Conservation (phyloP, 2,113 vertebrate genomes). For the Eonycteris spelaea region DNA sequence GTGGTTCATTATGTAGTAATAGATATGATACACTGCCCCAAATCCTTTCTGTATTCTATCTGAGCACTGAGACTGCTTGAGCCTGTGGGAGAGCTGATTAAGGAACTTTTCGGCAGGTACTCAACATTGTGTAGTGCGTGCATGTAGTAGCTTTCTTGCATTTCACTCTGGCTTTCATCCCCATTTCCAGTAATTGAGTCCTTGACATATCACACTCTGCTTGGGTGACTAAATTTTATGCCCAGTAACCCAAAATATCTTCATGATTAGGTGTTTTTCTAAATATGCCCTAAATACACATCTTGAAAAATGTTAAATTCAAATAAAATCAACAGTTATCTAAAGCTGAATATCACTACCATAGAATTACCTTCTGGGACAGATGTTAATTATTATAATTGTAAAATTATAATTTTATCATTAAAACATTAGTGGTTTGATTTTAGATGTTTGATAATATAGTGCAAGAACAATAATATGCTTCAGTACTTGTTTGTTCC, state of each 20-base stretch:
- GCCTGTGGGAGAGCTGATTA: not conserved
- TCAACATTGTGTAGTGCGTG: not conserved
- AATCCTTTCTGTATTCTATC: not conserved
- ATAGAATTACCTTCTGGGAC: not conserved
- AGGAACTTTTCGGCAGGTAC: not conserved
- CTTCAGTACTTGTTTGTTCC: constrained; percentile 2
- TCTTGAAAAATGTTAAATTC: constrained; percentile 22
- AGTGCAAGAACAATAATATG: not conserved
- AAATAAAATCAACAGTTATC: constrained; percentile 12
- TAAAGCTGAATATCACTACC: constrained; percentile 26
- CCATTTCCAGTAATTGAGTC: constrained; percentile 5
- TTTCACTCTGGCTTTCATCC: not conserved
- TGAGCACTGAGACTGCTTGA: not conserved
- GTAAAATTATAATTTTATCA: constrained; percentile 23
- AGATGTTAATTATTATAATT: not conserved
- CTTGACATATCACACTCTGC: not conserved
- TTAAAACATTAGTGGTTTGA: not conserved
- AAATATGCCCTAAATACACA: not conserved
- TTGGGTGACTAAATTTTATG: not conserved
- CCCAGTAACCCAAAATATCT: not conserved
- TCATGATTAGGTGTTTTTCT: not conserved
- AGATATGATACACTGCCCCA: not conserved
- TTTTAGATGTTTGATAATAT: not conserved
- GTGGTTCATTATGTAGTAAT: not conserved
- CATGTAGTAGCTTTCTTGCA: not conserved